These are phyloP conservation scores for Coracopsis vasa DNA, from an alignment of 2,113 vertebrate species.

Conservation along the genomic window DNA sequence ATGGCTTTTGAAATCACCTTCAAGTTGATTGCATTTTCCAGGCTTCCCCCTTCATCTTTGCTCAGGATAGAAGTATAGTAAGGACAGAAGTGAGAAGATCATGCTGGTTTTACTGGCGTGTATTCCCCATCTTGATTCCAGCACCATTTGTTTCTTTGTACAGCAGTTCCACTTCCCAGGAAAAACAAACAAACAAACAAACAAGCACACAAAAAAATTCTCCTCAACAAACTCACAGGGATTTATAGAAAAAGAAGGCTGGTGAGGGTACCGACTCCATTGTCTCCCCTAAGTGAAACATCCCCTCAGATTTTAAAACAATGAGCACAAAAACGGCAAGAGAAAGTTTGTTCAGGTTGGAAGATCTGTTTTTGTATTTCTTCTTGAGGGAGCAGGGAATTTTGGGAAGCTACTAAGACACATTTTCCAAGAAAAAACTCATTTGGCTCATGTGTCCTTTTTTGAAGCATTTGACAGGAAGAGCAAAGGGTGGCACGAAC, in stretches of 20 bases:
- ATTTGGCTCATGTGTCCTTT: constrained; percentile 3
- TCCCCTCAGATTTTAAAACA: background rate
- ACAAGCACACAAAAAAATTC: background rate
- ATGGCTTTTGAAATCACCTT: background rate
- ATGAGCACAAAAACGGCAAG: background rate
- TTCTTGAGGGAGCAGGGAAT: background rate
- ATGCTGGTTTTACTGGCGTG: background rate
- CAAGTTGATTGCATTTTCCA: background rate
- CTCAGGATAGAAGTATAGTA: background rate
- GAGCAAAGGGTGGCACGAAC: constrained; percentile 19
- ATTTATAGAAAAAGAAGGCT: background rate
- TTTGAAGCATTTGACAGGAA: constrained; percentile 44
- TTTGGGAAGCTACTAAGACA: background rate
- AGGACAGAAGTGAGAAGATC: background rate
- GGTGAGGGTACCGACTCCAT: background rate
- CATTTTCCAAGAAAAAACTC: background rate
- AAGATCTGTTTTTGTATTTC: background rate
- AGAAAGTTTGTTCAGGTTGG: background rate
- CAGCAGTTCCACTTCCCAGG: background rate
- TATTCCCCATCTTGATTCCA: background rate
- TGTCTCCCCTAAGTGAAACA: background rate
- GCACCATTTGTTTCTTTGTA: background rate
- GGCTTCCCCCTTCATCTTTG: background rate
- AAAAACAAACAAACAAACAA: background rate
- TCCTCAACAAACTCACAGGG: background rate